phyloP scores from a whole-genome alignment of 1,140 invertebrate genomes.

The Mercenaria mercenaria region DNA sequence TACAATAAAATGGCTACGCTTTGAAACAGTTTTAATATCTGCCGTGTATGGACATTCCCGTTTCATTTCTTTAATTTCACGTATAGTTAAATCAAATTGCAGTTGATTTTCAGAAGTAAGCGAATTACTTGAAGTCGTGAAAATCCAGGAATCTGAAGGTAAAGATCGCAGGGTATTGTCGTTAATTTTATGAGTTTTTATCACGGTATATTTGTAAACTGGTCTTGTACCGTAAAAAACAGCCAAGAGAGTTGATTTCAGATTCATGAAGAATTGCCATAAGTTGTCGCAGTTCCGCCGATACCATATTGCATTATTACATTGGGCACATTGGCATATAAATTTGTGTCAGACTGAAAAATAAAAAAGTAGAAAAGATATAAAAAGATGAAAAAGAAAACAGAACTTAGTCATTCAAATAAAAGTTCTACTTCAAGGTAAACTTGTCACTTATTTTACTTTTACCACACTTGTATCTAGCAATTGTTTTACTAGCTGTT shows the following conservation, averaged over 20 bases:
- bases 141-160: not conserved
- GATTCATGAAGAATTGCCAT: not conserved
- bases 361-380: no score
- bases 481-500: no score
- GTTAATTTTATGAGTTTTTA: not conserved
- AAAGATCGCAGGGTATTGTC: not conserved
- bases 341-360: no score
- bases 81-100: not conserved
- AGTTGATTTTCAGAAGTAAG: not conserved
- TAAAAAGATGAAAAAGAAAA: no score
- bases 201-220: not conserved
- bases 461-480: no score
- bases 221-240: not conserved
- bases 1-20: not conserved
- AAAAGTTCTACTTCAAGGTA: no score
- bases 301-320: not conserved
- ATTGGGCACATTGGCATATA: not conserved
- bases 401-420: no score
- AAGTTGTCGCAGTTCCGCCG: not conserved
- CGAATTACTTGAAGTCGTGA: not conserved
- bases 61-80: not conserved
- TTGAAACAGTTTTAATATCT: no score
- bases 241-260: not conserved
- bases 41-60: not conserved
- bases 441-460: no score